Conservation (phyloP, 1,140 invertebrate species). For the Micrasema minimum region DNA sequence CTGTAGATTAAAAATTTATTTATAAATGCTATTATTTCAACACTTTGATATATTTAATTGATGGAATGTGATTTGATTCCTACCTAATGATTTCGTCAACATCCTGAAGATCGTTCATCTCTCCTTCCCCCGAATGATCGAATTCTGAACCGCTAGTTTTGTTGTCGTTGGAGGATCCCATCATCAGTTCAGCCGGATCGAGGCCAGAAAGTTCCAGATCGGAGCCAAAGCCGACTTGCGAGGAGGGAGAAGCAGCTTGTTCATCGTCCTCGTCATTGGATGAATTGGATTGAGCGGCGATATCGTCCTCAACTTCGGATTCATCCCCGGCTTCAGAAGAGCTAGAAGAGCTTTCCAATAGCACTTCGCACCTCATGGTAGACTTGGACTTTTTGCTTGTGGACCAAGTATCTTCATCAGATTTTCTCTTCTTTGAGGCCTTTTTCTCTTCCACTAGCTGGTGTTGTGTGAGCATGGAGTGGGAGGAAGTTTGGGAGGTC, state of each 20-base stretch:
- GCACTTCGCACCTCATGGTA: slow-evolving; percentile 59
- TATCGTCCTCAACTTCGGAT: slow-evolving; percentile 65
- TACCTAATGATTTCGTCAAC: slow-evolving; percentile 71
- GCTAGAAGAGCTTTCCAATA: slow-evolving; percentile 72
- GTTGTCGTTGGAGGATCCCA: slow-evolving; percentile 61
- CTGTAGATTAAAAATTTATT: slow-evolving; percentile 8
- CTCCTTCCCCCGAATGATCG: slow-evolving; percentile 69
- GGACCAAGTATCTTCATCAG: slow-evolving; percentile 56
- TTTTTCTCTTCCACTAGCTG: slow-evolving; percentile 57
- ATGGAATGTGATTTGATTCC: slow-evolving; percentile 32
- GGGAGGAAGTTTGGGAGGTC: slow-evolving; percentile 55
- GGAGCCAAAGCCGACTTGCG: slow-evolving; percentile 70
- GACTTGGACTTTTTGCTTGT: slow-evolving; percentile 62
- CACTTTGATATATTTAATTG: neutral
- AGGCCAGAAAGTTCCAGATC: slow-evolving; percentile 74
- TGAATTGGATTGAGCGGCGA: slow-evolving; percentile 63
- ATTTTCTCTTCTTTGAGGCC: slow-evolving; percentile 63
- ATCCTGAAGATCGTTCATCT: slow-evolving; percentile 65
- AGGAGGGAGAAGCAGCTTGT: slow-evolving; percentile 67
- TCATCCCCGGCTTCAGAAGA: slow-evolving; percentile 71
- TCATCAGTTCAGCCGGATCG: slow-evolving; percentile 69
- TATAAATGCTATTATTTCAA: neutral
- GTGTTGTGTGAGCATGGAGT: slow-evolving; percentile 53
- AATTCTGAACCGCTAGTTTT: slow-evolving; percentile 69
- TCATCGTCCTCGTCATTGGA: slow-evolving; percentile 64